A percentile compares a stretch with the other conserved stretches of the same genome.
Conservation (phyloP, 2,113 vertebrate species). For the Microcebus ravelobensis region DNA sequence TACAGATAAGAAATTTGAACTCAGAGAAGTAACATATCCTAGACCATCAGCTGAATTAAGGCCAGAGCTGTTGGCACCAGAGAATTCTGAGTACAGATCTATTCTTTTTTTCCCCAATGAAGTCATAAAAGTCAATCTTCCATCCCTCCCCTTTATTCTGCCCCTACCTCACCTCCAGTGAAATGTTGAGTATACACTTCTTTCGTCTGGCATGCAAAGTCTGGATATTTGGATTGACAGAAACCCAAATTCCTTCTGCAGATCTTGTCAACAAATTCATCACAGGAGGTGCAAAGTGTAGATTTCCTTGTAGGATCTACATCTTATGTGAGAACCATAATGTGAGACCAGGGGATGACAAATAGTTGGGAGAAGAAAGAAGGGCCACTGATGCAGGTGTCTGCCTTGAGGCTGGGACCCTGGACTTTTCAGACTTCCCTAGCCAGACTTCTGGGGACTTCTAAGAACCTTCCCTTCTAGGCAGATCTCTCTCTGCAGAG, state of each 20-base stretch:
- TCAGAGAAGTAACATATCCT: neutral
- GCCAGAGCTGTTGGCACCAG: neutral
- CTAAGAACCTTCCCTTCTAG: neutral
- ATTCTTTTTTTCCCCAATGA: neutral
- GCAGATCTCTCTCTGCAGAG: neutral
- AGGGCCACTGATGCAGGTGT: fast-evolving
- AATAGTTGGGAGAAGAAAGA: no score
- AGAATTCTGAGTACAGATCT: neutral
- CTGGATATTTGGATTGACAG: constrained; percentile 60
- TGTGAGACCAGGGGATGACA: neutral
- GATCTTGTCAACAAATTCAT: constrained; percentile 43
- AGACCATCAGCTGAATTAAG: neutral
- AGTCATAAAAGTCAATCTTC: neutral
- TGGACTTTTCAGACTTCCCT: neutral
- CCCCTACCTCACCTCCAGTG: constrained; percentile 60
- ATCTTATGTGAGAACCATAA: neutral
- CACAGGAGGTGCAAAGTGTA: constrained; percentile 47
- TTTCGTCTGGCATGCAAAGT: constrained; percentile 68
- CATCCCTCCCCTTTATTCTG: neutral
- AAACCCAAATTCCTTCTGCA: constrained; percentile 61
- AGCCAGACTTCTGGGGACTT: no score
- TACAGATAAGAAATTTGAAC: neutral
- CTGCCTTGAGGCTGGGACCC: neutral
- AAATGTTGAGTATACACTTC: constrained; percentile 1
- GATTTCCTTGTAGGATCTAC: neutral